Base-by-base conservation (phyloP, 2,797 vertebrate species). In the Scolopax rusticola region DNA sequence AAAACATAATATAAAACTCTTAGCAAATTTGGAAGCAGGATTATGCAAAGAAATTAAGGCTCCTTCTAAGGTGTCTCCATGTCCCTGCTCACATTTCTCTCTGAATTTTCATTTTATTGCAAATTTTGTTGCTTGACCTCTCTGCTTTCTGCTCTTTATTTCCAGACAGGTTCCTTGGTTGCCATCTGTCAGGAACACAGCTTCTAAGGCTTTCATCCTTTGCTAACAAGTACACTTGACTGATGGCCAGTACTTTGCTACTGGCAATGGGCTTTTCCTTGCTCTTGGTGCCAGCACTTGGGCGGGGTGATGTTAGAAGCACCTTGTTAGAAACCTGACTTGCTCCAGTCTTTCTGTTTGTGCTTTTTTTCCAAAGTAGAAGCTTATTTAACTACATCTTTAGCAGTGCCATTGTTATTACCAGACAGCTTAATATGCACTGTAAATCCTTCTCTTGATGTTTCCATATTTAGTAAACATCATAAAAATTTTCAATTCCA, bases 401-500 rank as follows among this genome's bases (percentile, higher is more conserved):
- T 71, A 89, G 57, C 61, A 87, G 48, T 53, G 33, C 33, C 59
- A 69, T 79, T 90, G 50, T 84, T 92, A 87, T 69, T 73, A 65
- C 63, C 16, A 38, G 63, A 79, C 70, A 89, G 74, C 11, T 91
- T 90, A 78, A 91, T n/a, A 60, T 8, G 15, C 16, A 12, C 64
- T 33, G 21, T 84, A 93, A 92, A 89, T 47, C 15, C 32, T 81
- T 41, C 69, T 71, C 81, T 90, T 0, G 1, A 79, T 90, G 92
- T 93, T 90, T 32, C 56, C n/a, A 6, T 82, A 63, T 89, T 96
- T 93, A 73, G 84, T 93, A 90, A 95, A 76, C 56, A 92, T 56
- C 45, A 43, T 61, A 57, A 84, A 92, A 79, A 30, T n/a, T n/a
- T 83, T 87, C 59, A 79, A 36, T 92, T 74, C 36, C 7, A 28